Evolutionary conservation across 2,113 vertebrate species (phyloP).

Genomic region (Semicossyphus pulcher): DNA sequence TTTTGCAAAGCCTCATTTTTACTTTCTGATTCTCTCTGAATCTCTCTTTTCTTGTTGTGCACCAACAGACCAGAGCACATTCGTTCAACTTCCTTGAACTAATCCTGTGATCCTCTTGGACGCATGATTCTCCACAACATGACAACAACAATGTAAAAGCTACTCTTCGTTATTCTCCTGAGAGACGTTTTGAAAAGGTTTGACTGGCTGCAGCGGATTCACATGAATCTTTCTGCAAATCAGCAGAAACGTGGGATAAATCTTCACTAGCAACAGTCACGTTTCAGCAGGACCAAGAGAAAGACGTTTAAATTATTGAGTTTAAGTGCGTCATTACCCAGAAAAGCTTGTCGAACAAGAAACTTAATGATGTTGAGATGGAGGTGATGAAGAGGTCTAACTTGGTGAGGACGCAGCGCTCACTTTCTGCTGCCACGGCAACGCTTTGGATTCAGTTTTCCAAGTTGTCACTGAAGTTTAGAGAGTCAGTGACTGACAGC

Average conservation of each 20-base stretch:
- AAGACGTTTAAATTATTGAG: not conserved
- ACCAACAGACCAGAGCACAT: no score
- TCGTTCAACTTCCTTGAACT: no score
- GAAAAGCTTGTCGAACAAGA: not conserved
- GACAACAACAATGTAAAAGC: no score
- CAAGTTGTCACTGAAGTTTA: not conserved
- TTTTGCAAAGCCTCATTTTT: no score
- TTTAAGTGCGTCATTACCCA: not conserved
- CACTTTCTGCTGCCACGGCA: not conserved
- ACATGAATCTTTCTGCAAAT: not conserved
- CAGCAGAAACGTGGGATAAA: not conserved
- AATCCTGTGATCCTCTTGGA: no score
- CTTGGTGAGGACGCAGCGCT: not conserved
- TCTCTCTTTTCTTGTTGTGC: no score
- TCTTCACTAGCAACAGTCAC: not conserved
- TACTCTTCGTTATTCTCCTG: not conserved
- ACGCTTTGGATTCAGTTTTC: not conserved
- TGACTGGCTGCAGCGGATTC: not conserved
- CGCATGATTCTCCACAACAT: no score
- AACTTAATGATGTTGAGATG: not conserved
- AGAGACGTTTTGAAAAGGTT: not conserved
- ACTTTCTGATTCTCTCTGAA: no score
- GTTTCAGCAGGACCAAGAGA: not conserved
- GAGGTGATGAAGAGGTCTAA: not conserved
- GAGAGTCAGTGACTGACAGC: not conserved